Base-by-base conservation (phyloP, 2,888 invertebrate genomes). In the Lepidochrysops patricia region DNA sequence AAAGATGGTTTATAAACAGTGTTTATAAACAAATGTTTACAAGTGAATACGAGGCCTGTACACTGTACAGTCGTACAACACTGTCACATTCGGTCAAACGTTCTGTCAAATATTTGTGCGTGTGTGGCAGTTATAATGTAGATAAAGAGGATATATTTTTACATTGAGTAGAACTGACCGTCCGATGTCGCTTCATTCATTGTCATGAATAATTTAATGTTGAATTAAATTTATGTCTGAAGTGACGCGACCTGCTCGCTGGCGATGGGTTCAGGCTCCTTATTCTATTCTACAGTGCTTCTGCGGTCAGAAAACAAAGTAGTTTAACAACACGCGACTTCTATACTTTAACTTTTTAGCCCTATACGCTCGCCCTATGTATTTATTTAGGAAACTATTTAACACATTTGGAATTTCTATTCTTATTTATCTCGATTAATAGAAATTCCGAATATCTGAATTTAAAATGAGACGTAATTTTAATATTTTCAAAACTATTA, bases 131-230 rank as follows among this genome's bases (percentile, higher is more conserved):
- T 15, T 19, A 9, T 43, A 15, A 15, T 15, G 19, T 43, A 43
- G 43, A 27, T 7, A 48, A 25, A 58, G 50, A 58, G 25, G 34
- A 64, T 73, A 2, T 79, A 82, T 83, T 77, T 84, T 84, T 84
- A 70, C 76, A 80, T 71, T 35, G 7, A 56, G 57, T 57, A 35
- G 50, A 64, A 48, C 12, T 12, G 52, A 68, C 67, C 72, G 71
- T 75, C 76, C 73, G 67, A 62, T 57, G 64, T 70, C 72, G 70
- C 77, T 82, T 83, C 76, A 66, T 62, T 76, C 80, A 76, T 84
- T 77, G 61, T 66, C 68, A 84, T 82, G 65, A 64, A 83, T 73
- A 84, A 82, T 84, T 84, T 84, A 82, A 84, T 80, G 60, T 58
- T 52, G 34, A 68, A 76, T 84, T 83, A 83, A 84, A 84, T 84